These are phyloP conservation scores for Mesocricetus auratus DNA, from an alignment of 2,113 vertebrate genomes.

Conservation along the genomic window DNA sequence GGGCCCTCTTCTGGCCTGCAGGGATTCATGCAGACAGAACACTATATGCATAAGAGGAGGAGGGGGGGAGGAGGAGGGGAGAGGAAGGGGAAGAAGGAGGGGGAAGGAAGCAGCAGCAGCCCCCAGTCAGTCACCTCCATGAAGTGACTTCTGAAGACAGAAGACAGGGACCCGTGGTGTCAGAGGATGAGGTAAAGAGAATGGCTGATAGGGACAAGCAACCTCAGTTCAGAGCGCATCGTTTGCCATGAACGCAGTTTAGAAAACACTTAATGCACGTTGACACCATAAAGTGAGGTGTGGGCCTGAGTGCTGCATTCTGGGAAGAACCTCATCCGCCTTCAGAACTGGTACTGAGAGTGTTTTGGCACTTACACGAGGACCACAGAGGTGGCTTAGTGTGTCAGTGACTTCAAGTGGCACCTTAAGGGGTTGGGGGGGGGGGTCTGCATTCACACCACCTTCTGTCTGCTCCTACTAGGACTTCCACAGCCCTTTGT, in stretches of 20 bases:
- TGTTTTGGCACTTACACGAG: too few species aligned
- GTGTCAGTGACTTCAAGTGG: neutral
- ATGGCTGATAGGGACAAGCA: neutral
- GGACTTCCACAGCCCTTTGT: neutral
- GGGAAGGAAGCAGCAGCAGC: too few species aligned
- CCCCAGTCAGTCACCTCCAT: neutral
- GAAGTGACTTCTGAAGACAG: too few species aligned
- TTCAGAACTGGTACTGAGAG: neutral
- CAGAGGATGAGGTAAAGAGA: neutral
- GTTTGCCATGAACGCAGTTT: neutral
- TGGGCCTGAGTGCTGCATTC: neutral
- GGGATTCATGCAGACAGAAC: too few species aligned
- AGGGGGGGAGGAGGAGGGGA: too few species aligned
- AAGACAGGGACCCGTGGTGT: fast-evolving
- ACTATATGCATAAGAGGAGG: too few species aligned
- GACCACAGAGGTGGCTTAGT: fast-evolving
- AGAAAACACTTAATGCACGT: neutral
- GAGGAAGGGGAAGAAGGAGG: too few species aligned
- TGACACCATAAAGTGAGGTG: fast-evolving
- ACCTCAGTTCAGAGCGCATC: fast-evolving
- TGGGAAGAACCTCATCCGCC: neutral
- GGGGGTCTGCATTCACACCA: neutral
- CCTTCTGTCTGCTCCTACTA: neutral
- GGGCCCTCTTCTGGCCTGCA: too few species aligned
- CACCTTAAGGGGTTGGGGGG: neutral